A percentile compares a stretch with the other conserved stretches of the same genome.
Conservation (phyloP, 2,797 vertebrate genomes). For the Rousettus madagascariensis region DNA sequence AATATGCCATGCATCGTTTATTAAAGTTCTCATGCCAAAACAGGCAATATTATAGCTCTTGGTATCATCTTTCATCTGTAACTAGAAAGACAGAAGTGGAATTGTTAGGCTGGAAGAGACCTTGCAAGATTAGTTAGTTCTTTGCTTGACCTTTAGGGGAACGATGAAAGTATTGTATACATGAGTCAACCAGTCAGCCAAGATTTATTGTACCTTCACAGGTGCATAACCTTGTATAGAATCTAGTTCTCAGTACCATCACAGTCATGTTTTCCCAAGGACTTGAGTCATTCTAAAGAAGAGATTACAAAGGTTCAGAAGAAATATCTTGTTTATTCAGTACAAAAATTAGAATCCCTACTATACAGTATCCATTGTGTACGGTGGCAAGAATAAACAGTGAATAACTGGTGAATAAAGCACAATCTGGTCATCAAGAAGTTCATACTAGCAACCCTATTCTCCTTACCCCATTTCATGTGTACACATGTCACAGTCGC, state of each 20-base stretch:
- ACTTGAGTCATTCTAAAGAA: not conserved
- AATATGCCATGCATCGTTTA: not conserved
- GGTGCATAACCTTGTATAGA: not conserved
- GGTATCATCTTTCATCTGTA: constrained; percentile 37
- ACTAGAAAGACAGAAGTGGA: constrained; percentile 42
- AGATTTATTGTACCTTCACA: constrained; percentile 11
- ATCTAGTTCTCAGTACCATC: not conserved
- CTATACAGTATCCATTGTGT: not conserved
- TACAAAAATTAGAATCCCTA: not conserved
- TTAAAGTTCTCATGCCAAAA: constrained; percentile 44
- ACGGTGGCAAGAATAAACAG: not conserved
- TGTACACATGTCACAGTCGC: fast-evolving
- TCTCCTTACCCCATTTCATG: not conserved
- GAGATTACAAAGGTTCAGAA: not conserved
- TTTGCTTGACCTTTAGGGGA: constrained; percentile 30
- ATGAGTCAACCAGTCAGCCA: not conserved
- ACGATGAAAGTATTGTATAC: not conserved
- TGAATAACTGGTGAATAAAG: not conserved
- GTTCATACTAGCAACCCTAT: not conserved
- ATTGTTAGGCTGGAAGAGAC: constrained; percentile 30
- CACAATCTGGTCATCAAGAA: not conserved
- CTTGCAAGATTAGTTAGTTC: not conserved
- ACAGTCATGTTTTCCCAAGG: not conserved
- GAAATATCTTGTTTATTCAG: not conserved
- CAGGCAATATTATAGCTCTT: not conserved